Percentiles rank a stretch among this genome's conserved stretches.
These are phyloP conservation scores for Apodemus agrarius DNA, from an alignment of 2,797 vertebrate species.

Conservation along the genomic window DNA sequence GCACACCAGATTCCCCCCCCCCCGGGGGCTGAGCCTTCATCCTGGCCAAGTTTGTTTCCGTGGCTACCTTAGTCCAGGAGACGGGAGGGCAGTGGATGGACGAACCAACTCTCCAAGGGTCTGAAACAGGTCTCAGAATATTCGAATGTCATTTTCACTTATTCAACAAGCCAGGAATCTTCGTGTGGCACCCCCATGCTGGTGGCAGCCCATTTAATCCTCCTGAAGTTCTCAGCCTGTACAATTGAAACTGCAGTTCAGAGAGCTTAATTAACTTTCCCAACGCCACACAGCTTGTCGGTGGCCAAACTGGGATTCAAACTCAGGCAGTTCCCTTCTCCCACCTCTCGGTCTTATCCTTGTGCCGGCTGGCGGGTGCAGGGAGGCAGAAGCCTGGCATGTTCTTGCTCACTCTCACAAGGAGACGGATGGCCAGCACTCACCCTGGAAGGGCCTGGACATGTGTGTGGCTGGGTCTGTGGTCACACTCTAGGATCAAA, in stretches of 20 bases:
- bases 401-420: neutral
- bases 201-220: neutral
- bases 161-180: rapidly evolving
- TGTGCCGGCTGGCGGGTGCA: rapidly evolving
- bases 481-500: neutral
- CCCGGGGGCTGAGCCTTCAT: neutral
- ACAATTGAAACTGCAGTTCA: neutral
- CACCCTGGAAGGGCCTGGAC: neutral
- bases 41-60: neutral
- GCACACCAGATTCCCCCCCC: neutral
- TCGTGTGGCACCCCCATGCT: neutral
- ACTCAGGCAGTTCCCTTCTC: neutral
- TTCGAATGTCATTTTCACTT: neutral
- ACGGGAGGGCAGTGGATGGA: neutral
- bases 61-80: neutral
- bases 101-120: neutral
- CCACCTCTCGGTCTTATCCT: neutral
- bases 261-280: neutral
- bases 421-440: neutral
- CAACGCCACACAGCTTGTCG: neutral
- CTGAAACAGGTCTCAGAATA: neutral
- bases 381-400: neutral
- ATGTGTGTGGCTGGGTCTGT: neutral
- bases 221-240: neutral
- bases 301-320: neutral